Base-by-base conservation (phyloP, 2,797 vertebrate genomes). In the Clamator glandarius region DNA sequence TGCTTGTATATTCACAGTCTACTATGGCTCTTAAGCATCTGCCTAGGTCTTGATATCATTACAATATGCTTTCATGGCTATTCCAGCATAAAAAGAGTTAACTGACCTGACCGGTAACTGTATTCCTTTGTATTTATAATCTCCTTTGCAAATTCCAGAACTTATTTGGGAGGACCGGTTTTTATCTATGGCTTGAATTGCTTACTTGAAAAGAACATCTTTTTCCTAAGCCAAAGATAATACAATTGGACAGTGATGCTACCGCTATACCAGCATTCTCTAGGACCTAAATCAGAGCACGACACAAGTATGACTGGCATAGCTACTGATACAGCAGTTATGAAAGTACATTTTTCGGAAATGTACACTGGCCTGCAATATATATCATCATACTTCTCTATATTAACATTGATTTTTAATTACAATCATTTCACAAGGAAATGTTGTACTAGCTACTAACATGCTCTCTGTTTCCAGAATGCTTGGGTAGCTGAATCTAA, bases 371-470 rank as follows among this genome's bases (percentile, higher is more conserved):
- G 36, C 19, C 63, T 91, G 46, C n/a, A 42, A 61, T 48, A 39
- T 84, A 15, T 72, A 39, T 83, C 90, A 77, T 94, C 62, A n/a
- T 87, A 48, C 35, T 92, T 90, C 61, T 82, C 39, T 87, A 6
- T 79, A 85, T 93, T 88, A 94, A 70, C 80, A 92, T 91, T 72
- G 79, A 92, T 91, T 94, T 96, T 84, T 91, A 91, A 67, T 91
- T 87, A 75, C 29, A 39, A 26, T 73, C 5, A 61, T 91, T 84
- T 93, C 67, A 57, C 41, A 63, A 59, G 59, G 36, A 91, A 90
- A 82, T 93, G 36, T 10, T 16, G 12, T 52, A 42, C 29, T 59
- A 74, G n/a, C 26, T 88, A 33, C 41, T 91, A 78, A 79, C 76
- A 36, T 13, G 41, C 51, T 78, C 12, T 81, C 51, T 74, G 28